Conservation (phyloP, 2,113 vertebrate species). For the Antechinus stuartii region DNA sequence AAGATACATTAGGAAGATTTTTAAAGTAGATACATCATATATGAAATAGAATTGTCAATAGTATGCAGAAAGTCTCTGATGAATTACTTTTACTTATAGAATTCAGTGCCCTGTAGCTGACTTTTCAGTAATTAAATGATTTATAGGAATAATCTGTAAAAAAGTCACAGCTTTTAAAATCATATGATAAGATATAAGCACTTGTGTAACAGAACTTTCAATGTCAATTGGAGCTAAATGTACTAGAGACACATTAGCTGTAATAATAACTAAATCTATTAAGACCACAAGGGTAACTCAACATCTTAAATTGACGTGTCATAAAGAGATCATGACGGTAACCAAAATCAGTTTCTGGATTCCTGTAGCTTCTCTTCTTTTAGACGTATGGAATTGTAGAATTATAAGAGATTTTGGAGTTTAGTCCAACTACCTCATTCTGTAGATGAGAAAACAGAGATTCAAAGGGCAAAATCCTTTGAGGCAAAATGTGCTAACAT, state of each 20-base stretch:
- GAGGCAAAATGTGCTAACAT: too few relatives aligned
- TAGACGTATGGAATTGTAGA: conserved; percentile 61
- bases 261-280: conserved; percentile 66
- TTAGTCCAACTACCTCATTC: conserved; percentile 55
- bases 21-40: conserved; percentile 39
- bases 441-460: conserved; percentile 38
- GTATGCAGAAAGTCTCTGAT: conserved; percentile 1
- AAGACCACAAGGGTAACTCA: background rate
- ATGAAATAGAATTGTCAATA: background rate
- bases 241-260: conserved; percentile 49
- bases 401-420: conserved; percentile 63
- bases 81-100: conserved; percentile 30
- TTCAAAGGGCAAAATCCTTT: background rate
- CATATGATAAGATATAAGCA: conserved; percentile 46
- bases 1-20: conserved; percentile 25
- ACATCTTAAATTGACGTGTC: conserved; percentile 42
- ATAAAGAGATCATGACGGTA: conserved; percentile 35
- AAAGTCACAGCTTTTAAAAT: conserved; percentile 42
- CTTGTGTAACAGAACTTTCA: background rate
- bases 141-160: conserved; percentile 32
- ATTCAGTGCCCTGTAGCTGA: conserved; percentile 50
- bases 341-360: conserved; percentile 52
- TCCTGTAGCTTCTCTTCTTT: conserved; percentile 45
- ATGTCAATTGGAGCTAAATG: conserved; percentile 26
- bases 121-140: conserved; percentile 54